Evolutionary conservation across 2,888 invertebrate species (phyloP).

Genomic region (Cerastoderma edule): DNA sequence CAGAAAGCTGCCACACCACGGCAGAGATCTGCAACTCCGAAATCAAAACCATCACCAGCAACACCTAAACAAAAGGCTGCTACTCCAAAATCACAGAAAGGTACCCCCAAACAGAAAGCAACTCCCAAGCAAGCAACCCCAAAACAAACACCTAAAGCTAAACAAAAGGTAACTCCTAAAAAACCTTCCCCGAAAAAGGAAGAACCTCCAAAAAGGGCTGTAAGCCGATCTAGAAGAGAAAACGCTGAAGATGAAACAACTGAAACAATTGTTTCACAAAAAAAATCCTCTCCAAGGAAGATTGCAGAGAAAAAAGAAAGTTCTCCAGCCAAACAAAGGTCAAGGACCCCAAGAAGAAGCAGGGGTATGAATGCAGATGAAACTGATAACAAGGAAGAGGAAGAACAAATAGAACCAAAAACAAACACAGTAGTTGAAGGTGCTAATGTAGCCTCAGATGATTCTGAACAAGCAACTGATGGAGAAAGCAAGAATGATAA

Average conservation of each 20-base stretch:
- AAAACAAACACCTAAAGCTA: conserved; percentile 29
- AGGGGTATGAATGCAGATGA: conserved; percentile 40
- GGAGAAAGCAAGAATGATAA: conserved; percentile 2
- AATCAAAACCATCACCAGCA: conserved; percentile 29
- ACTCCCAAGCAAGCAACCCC: conserved; percentile 39
- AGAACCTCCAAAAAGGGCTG: neutral
- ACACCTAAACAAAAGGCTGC: conserved; percentile 47
- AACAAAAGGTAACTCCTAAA: conserved; percentile 31
- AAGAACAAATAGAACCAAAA: conserved; percentile 17
- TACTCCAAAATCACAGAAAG: conserved; percentile 42
- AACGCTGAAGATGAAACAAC: neutral
- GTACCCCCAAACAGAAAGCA: conserved; percentile 28
- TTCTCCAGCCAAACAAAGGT: conserved; percentile 19
- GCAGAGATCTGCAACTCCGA: conserved; percentile 30
- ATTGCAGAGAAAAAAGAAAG: conserved; percentile 37
- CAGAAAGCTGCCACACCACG: conserved; percentile 47
- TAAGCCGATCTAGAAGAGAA: neutral
- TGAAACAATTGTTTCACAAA: conserved; percentile 11
- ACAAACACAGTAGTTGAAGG: conserved; percentile 15
- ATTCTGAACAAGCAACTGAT: conserved; percentile 3
- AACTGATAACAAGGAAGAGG: conserved; percentile 6
- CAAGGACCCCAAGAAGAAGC: conserved; percentile 32
- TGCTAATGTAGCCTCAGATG: conserved; percentile 13
- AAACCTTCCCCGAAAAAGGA: conserved; percentile 29
- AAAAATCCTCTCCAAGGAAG: conserved; percentile 22